Conservation (phyloP, 2,113 vertebrate genomes). For the Pterocles orientalis region DNA sequence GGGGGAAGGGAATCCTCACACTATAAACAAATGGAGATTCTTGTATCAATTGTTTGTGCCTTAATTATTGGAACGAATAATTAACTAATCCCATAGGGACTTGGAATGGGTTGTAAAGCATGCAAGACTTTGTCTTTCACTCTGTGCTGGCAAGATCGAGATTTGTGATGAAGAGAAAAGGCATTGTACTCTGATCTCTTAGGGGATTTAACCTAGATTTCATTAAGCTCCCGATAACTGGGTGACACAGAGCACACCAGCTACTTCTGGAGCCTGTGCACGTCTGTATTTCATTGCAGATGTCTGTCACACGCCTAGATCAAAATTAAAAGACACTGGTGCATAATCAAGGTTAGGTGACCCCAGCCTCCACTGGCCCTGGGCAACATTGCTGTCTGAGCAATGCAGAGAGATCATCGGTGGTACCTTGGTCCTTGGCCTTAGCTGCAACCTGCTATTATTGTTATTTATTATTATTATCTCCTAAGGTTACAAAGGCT, state of each 20-base stretch:
- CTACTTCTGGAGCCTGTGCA: constrained; percentile 6
- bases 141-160: constrained; percentile 15
- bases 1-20: background rate
- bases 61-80: constrained; percentile 65
- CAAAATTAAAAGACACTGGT: background rate
- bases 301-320: background rate
- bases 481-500: background rate
- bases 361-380: background rate
- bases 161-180: constrained; percentile 8
- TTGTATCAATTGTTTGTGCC: constrained; percentile 43
- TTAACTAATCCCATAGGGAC: constrained; percentile 14
- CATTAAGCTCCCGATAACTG: background rate
- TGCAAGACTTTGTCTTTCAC: background rate
- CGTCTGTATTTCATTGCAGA: background rate
- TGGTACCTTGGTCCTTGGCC: background rate
- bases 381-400: background rate
- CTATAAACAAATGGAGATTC: constrained; percentile 44
- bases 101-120: constrained; percentile 1
- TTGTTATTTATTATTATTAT: background rate
- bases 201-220: constrained; percentile 23
- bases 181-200: background rate
- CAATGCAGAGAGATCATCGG: background rate
- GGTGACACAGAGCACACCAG: background rate
- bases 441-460: background rate
- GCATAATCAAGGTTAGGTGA: background rate